Conservation (phyloP, 2,113 vertebrate species). For the Oplegnathus fasciatus region DNA sequence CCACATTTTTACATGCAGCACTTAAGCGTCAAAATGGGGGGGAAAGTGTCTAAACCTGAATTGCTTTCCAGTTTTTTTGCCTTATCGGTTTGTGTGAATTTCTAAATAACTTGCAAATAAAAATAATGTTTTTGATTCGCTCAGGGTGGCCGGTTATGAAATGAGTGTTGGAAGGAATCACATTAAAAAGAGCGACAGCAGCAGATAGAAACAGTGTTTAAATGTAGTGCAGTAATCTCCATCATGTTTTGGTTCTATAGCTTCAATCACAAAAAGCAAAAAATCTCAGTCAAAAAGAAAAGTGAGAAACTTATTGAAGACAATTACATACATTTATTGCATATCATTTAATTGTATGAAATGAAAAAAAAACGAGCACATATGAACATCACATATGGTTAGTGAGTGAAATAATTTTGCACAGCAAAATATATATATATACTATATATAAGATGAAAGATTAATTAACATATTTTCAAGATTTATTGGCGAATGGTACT, state of each 20-base stretch:
- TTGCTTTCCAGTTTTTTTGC: background rate
- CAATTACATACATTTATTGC: conserved; percentile 87
- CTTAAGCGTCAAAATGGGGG: background rate
- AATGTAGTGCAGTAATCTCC: conserved; percentile 17
- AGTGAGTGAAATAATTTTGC: conserved; percentile 99
- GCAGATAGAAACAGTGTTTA: conserved; percentile 8
- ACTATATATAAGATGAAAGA: conserved; percentile 85
- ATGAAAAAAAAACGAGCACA: conserved; percentile 96
- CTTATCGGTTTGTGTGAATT: background rate
- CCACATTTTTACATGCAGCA: conserved; percentile 13
- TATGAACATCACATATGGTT: conserved; percentile 98
- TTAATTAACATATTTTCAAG: conserved; percentile 94
- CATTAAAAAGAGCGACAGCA: background rate
- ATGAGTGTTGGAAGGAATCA: background rate
- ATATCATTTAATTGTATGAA: conserved; percentile 90
- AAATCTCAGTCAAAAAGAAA: conserved; percentile 71
- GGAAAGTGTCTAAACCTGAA: background rate
- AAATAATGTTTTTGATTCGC: background rate
- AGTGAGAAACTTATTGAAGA: conserved; percentile 81
- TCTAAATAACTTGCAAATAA: background rate
- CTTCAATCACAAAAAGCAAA: conserved; percentile 47
- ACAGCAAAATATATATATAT: conserved; percentile 97
- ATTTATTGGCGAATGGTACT: conserved; percentile 93
- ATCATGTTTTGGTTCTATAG: conserved; percentile 15
- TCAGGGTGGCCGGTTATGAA: conserved; percentile 14